Percentiles rank a stretch among this genome's conserved stretches.
Conservation (phyloP, 2,888 invertebrate genomes). For the Crocallis elinguaria region DNA sequence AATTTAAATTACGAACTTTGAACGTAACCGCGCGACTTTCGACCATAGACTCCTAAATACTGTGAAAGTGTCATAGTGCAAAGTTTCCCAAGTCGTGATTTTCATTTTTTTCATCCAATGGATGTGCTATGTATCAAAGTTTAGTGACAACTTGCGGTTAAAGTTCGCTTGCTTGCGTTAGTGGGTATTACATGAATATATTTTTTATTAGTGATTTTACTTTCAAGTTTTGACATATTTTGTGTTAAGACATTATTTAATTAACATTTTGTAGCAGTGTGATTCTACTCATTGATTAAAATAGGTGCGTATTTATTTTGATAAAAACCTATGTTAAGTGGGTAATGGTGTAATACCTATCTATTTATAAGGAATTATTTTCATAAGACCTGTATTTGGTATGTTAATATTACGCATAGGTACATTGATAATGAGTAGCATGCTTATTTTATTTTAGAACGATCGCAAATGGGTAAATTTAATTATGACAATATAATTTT, state of each 20-base stretch:
- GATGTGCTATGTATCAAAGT: slow-evolving; percentile 53
- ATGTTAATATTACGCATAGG: no score
- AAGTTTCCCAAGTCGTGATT: slow-evolving; percentile 39
- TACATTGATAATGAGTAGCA: no score
- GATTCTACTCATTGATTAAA: background rate
- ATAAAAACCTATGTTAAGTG: background rate
- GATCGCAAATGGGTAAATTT: no score
- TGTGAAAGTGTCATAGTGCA: slow-evolving; percentile 57
- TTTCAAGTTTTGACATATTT: slow-evolving; percentile 21
- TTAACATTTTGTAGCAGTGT: slow-evolving; percentile 6
- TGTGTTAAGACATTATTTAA: slow-evolving; percentile 19
- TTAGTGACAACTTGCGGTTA: slow-evolving; percentile 71
- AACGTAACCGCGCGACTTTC: slow-evolving; percentile 52
- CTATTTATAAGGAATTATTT: background rate
- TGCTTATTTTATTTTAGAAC: no score
- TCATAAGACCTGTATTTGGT: background rate
- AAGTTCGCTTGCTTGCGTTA: slow-evolving; percentile 62
- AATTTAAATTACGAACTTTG: slow-evolving; percentile 65
- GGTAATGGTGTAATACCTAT: background rate
- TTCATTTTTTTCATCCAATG: slow-evolving; percentile 39
- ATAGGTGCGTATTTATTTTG: slow-evolving; percentile 45
- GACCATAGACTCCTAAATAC: slow-evolving; percentile 37
- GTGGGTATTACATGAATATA: slow-evolving; percentile 53
- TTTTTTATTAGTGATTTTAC: slow-evolving; percentile 31
- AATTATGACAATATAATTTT: no score